phyloP scores from a whole-genome alignment of 2,113 vertebrate genomes.

The Lethenteron camtschaticum region DNA sequence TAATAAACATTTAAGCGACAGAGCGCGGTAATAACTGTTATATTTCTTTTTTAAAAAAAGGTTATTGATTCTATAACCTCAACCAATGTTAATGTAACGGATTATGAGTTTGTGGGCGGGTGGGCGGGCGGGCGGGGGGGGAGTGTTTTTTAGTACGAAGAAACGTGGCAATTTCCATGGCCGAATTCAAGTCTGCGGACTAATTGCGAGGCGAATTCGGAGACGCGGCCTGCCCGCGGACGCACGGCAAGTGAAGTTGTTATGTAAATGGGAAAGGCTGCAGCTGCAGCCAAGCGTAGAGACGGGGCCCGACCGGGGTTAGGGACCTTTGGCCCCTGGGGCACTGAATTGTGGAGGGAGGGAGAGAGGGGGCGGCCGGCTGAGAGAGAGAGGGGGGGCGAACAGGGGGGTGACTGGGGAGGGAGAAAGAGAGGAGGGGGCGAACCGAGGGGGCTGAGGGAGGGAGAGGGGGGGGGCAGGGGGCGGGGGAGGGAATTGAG shows the following conservation, averaged over 20 bases:
- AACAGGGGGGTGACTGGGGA: neutral
- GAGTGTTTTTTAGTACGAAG: too few species aligned
- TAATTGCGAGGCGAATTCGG: too few species aligned
- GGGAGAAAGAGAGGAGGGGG: neutral
- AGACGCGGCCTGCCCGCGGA: neutral
- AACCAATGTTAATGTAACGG: too few species aligned
- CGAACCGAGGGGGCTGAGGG: neutral
- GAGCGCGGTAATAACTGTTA: too few species aligned
- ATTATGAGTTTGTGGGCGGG: too few species aligned
- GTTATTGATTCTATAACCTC: too few species aligned
- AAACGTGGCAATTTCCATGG: too few species aligned
- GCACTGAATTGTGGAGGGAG: conserved; percentile 2
- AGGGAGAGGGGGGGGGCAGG: neutral
- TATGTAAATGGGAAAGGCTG: conserved; percentile 5
- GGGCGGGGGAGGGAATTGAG: neutral
- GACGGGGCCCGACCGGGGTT: neutral
- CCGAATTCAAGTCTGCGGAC: too few species aligned
- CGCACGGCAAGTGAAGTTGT: conserved; percentile 1
- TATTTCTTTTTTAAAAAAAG: too few species aligned
- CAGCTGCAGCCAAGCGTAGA: neutral
- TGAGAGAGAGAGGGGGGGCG: neutral
- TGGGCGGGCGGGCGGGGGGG: too few species aligned
- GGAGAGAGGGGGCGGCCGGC: neutral
- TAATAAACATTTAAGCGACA: too few species aligned
- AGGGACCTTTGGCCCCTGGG: conserved; percentile 3